Evolutionary conservation across 1,140 invertebrate genomes (phyloP).

Genomic region (Arion vulgaris): DNA sequence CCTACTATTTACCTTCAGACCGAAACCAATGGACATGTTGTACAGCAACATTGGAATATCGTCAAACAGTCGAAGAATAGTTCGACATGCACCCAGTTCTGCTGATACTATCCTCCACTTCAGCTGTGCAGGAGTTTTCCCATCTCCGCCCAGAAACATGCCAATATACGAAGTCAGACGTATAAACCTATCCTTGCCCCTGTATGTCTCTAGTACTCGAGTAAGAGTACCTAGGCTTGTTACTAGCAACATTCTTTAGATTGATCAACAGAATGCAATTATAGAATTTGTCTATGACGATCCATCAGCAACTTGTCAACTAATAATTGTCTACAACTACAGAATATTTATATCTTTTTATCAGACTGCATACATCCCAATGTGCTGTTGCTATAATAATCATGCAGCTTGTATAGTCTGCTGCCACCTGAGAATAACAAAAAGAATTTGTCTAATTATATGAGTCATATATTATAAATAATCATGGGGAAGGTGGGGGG

Average conservation of each 20-base stretch:
- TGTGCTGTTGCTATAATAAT: no score
- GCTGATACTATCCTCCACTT: conserved; percentile 78
- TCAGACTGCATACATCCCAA: no score
- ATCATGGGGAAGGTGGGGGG: no score
- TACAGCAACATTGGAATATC: conserved; percentile 80
- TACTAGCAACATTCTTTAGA: background rate
- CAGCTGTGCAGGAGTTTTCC: conserved; percentile 73
- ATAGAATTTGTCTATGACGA: no score
- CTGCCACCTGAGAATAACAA: no score
- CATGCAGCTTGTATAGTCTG: no score
- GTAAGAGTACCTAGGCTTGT: conserved; percentile 40
- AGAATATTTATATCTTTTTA: no score
- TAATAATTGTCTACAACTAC: background rate
- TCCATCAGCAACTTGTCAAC: no score
- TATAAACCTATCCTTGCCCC: conserved; percentile 78
- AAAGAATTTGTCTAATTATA: no score
- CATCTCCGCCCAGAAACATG: conserved; percentile 60
- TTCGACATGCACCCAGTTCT: conserved; percentile 78
- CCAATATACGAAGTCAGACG: conserved; percentile 79
- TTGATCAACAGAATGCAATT: background rate
- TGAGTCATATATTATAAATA: no score
- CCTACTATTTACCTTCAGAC: conserved; percentile 51
- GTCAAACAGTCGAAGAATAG: conserved; percentile 82
- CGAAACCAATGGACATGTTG: conserved; percentile 54
- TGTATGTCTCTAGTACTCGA: conserved; percentile 74